Evolutionary conservation across 2,888 invertebrate genomes (phyloP), one percentile per base, ranked within the genome.

Genomic region (Pherbina coryleti): DNA sequence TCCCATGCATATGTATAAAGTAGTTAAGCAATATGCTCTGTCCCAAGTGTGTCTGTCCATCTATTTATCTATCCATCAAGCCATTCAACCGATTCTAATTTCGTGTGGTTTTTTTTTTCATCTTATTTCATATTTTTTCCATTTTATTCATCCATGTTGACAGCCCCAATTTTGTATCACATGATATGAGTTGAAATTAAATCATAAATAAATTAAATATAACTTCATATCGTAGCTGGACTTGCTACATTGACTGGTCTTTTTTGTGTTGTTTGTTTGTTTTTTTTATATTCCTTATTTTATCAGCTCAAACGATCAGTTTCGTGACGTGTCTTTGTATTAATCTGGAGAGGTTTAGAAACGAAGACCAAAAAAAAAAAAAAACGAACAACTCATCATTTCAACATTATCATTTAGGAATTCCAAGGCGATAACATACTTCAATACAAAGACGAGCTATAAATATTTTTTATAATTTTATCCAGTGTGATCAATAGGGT

Each of bases 291-390:
- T 49, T 51, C 14, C 17, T 19, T 64, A n/a, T 69, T 80, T 84
- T 86, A 85, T 85, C 85, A 82, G 79, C 76, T 83, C 80, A 82
- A 80, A 82, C 84, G 82, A 85, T 85, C 86, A 37, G 60, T 25
- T 81, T 85, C 85, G 85, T 85, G 85, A 86, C 85, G 85, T 80
- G 82, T 80, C 83, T 80, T 44, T 44, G 44, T 44, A 14, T 11
- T 44, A 44, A 44, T 44, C 44, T 44, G 11, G 11, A 44, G 14
- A 44, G 44, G 11, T 14, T 44, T 44, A 44, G 11, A 44, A 44
- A 44, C 44, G 44, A 11, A 44, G 14, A 11, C 14, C 44, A 1
- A 11, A 11, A 44, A 44, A 44, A 44, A 44, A 44, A 44, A 14
- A 44, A 37, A 37, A 7, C n/a, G n/a, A 4, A 31, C 31, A 4